Evolutionary conservation across 2,113 vertebrate species (phyloP), one percentile per base, ranked within the genome.

Genomic region (Thymallus thymallus): DNA sequence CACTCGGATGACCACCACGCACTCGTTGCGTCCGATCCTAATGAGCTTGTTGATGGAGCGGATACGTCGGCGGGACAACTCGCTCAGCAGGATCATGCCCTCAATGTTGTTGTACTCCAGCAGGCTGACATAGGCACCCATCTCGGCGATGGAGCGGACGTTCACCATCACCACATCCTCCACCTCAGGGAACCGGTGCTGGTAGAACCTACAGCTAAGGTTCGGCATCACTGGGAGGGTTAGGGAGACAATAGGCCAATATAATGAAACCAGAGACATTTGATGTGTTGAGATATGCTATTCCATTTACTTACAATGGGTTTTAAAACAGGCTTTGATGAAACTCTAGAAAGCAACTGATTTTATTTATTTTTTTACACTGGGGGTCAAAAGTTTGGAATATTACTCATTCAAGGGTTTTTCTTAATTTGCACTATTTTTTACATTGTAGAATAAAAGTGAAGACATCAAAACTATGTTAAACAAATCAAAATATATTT

Each of bases 81-180:
- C 97, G 5, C 97, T 99, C 55, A 99, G 94, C 30, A 99, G 95
- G 88, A 99, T 99, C 97, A 99, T 99, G 90, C 97, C 97, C 78
- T 99, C 97, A 0, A 99, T 99, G 86, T 98, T 98, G 93, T 99
- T 99, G 89, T 99, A 99, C 76, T 99, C 97, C 88, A 99, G 78
- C 20, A 99, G 91, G 93, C 96, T 98, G 89, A 99, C 97, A 0
- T 98, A 99, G 73, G 97, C 97, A 0, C 97, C 97, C 97, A 99
- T 99, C 88, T 99, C 97, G 0, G 97, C 97, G 80, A 99, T 99
- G 90, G 97, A 98, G 29, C 97, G 91, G 30, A 99, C 97, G 0
- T 99, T 99, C 80, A 99, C 97, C 97, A 99, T 99, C 82, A 99
- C 97, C 0, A 99, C 97, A 88, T 99, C 97, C 84, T 98, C 97